These are phyloP conservation scores for Phylloscopus trochilus DNA, from an alignment of 2,113 vertebrate genomes.

Conservation along the genomic window DNA sequence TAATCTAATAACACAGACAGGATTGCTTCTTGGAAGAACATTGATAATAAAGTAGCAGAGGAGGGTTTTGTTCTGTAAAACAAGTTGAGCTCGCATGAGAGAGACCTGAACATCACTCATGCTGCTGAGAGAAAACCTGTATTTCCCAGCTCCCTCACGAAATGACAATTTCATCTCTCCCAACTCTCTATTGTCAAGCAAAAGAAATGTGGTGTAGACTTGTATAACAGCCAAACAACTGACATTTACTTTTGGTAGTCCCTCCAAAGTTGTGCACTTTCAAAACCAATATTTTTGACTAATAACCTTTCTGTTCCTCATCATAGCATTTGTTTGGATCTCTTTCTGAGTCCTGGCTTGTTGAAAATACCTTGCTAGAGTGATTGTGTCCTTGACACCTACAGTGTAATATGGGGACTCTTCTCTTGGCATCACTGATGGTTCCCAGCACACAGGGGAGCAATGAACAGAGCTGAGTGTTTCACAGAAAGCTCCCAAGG, in stretches of 20 bases:
- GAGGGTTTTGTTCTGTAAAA: not conserved
- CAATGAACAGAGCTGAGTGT: not conserved
- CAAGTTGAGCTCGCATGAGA: not conserved
- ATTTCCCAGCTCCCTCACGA: not conserved
- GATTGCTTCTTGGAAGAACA: not conserved
- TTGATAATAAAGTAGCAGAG: not conserved
- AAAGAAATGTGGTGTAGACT: not conserved
- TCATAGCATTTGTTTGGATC: not conserved
- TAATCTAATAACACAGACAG: not conserved
- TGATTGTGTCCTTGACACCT: not conserved
- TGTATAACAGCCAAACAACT: not conserved
- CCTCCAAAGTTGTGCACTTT: not conserved
- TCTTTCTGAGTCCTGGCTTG: not conserved
- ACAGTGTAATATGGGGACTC: not conserved
- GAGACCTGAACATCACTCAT: not conserved
- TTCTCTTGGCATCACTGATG: not conserved
- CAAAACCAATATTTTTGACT: constrained; percentile 28
- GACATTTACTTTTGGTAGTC: not conserved
- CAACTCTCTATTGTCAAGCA: not conserved
- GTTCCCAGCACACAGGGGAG: not conserved
- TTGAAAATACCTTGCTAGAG: not conserved
- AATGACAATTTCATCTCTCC: not conserved
- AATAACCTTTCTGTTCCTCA: constrained; percentile 11
- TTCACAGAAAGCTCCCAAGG: not conserved
- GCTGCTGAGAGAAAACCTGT: not conserved